These are phyloP conservation scores for Dreissena polymorpha DNA, from an alignment of 1,140 invertebrate species.

Conservation along the genomic window DNA sequence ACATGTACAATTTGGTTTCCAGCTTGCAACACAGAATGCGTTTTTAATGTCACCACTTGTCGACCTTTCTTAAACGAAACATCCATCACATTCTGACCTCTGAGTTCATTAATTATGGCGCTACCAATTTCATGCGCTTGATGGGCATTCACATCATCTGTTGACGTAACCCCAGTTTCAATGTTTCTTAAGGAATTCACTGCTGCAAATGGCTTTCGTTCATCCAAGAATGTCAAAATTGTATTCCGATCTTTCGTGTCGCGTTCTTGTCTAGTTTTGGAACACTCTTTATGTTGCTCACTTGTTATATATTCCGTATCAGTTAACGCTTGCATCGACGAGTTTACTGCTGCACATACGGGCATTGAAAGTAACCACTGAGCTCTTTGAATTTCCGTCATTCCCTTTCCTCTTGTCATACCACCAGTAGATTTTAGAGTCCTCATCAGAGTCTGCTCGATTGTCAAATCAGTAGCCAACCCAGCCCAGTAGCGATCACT, in stretches of 20 bases:
- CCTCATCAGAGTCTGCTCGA: conserved; percentile 67
- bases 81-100: conserved; percentile 30
- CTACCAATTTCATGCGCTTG: conserved; percentile 41
- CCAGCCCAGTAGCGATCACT: conserved; percentile 79
- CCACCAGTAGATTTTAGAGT: conserved; percentile 66
- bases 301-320: conserved; percentile 51
- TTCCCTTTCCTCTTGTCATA: conserved; percentile 57
- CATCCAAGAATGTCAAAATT: conserved; percentile 30
- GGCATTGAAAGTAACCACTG: conserved; percentile 35
- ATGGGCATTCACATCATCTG: conserved; percentile 46
- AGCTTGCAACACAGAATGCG: conserved; percentile 12
- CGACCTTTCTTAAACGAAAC: conserved; percentile 48
- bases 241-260: conserved; percentile 54
- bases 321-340: conserved; percentile 39
- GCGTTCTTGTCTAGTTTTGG: conserved; percentile 36
- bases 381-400: conserved; percentile 58
- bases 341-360: conserved; percentile 16
- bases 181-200: conserved; percentile 42
- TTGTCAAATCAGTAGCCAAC: conserved; percentile 74
- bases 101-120: conserved; percentile 44
- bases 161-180: conserved; percentile 47
- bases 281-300: conserved; percentile 63
- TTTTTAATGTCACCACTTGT: conserved; percentile 47
- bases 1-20: conserved; percentile 35
- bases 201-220: conserved; percentile 58